Percentiles rank a stretch among this genome's conserved stretches.
Evolutionary conservation across 2,888 invertebrate species (phyloP).

Genomic region (Ctenicera cuprea): DNA sequence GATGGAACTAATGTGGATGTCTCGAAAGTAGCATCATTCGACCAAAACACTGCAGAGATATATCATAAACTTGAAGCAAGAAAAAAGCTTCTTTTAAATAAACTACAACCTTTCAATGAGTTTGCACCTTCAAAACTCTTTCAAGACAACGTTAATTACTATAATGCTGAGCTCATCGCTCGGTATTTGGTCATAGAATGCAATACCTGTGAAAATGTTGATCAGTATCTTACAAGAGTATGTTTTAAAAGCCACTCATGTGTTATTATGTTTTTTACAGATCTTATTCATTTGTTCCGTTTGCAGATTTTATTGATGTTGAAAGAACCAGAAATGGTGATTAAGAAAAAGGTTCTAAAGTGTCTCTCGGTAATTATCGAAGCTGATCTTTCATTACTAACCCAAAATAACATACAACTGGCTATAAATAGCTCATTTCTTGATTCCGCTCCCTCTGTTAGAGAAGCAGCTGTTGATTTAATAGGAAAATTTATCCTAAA

Average conservation of each 20-base stretch:
- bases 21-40: too few relatives aligned
- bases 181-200: constrained; percentile 92
- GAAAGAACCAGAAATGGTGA: constrained; percentile 94
- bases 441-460: constrained; percentile 97
- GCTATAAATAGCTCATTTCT: constrained; percentile 96
- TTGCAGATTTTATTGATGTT: constrained; percentile 89
- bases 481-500: constrained; percentile 98
- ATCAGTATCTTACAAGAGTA: constrained; percentile 84
- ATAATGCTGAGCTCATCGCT: constrained; percentile 88
- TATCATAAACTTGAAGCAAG: too few relatives aligned
- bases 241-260: too few relatives aligned
- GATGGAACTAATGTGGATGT: too few relatives aligned
- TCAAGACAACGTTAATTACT: constrained; percentile 81
- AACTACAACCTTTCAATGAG: background rate
- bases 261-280: too few relatives aligned
- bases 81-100: background rate
- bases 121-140: background rate
- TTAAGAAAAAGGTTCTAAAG: constrained; percentile 99
- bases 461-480: constrained; percentile 98
- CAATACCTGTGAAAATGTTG: constrained; percentile 95
- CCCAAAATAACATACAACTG: constrained; percentile 94
- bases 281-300: background rate
- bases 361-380: constrained; percentile 99
- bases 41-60: too few relatives aligned
- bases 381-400: constrained; percentile 94